These are phyloP conservation scores for Perodicticus potto DNA, from an alignment of 2,797 vertebrate species.

Conservation along the genomic window DNA sequence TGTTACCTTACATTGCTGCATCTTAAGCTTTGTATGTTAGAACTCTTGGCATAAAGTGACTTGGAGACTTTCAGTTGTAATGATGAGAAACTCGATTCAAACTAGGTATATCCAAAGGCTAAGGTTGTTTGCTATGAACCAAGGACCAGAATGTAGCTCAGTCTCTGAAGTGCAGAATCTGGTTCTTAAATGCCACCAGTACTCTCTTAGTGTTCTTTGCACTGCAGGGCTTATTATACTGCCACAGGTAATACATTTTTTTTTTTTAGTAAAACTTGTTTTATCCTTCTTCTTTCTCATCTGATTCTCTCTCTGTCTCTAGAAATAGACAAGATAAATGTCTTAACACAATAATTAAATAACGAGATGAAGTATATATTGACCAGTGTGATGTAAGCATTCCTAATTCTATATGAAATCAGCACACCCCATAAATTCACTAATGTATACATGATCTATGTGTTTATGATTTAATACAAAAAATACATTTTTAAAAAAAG, in stretches of 20 bases:
- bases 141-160: not conserved
- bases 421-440: too few relatives aligned
- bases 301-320: not conserved
- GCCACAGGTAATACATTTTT: not conserved
- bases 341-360: too few relatives aligned
- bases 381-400: too few relatives aligned
- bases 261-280: not conserved
- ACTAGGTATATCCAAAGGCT: not conserved
- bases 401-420: too few relatives aligned
- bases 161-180: not conserved
- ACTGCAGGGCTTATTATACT: not conserved
- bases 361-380: too few relatives aligned
- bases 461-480: too few relatives aligned
- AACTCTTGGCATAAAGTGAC: not conserved
- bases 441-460: too few relatives aligned
- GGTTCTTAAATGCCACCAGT: not conserved
- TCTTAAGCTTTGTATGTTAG: not conserved
- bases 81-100: not conserved
- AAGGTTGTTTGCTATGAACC: not conserved
- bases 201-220: not conserved
- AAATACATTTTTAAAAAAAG: too few relatives aligned
- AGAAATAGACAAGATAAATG: not conserved
- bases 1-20: not conserved
- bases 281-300: not conserved
- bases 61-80: not conserved